Evolutionary conservation across 2,113 vertebrate species (phyloP), one percentile per base, ranked within the genome.

Genomic region (Morone saxatilis): DNA sequence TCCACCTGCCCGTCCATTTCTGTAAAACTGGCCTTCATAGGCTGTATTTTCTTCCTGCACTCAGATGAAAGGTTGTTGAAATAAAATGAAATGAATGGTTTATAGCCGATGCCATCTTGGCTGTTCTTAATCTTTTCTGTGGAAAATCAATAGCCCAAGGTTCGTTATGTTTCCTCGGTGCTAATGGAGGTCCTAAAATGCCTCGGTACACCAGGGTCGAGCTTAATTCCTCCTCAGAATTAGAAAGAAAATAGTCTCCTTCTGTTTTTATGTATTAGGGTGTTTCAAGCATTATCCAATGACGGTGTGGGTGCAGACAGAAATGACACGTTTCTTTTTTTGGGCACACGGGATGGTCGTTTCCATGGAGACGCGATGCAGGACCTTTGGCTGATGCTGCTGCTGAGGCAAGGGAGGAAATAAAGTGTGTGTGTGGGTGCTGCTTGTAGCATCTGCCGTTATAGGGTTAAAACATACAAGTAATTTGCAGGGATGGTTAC

Each of bases 311-410:
- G 31, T 47, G 53, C 63, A 14, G 47, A 69, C 12, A 25, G 2
- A 71, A 80, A 86, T 16, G 53, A 63, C 75, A 74, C 38, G 43
- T 85, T 84, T 79, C 50, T 71, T 70, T 80, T 16, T 7, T 73
- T 50, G 22, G 53, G 84, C 25, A 82, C 36, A n/a, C 11, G 57
- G 81, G 85, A 88, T 82, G 86, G 16, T 85, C 51, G 95, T 96
- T 94, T 87, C 95, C 89, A 95, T 93, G 94, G 95, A 89, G 87
- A 95, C 94, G 78, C 72, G 93, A 95, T 90, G 94, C 92, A 87
- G 86, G 83, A 76, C 61, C 51, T 56, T 76, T 40, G 65, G 70
- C 45, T 71, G 76, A 56, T 62, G 74, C 61, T 68, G 75, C 61
- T 86, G 76, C 85, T 67, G 74, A 82, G 63, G 53, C 38, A 40